Base-by-base conservation (phyloP, 2,113 vertebrate genomes). In the Haplochromis vanheusdeni region DNA sequence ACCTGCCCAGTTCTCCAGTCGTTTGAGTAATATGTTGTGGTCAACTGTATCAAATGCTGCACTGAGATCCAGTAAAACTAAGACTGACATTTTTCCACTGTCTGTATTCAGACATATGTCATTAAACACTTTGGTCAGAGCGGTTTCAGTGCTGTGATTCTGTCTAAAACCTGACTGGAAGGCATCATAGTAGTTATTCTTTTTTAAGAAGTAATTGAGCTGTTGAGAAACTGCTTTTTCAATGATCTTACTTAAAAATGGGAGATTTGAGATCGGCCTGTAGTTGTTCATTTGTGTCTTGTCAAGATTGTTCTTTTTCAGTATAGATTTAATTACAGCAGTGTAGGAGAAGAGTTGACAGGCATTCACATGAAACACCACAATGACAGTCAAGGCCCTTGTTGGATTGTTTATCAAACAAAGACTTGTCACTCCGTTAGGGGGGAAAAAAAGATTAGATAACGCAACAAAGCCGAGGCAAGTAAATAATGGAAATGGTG, bases 371-470 rank as follows among this genome's bases (percentile, higher is more conserved):
- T 47, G 8, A 86, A 89, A 90, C 19, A 23, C n/a, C 28, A 65
- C 88, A 86, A 45, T 87, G 86, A 92, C 90, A 90, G 86, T 83
- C 79, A 65, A 68, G 80, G 88, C 88, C 56, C 75, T 84, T 77
- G 84, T 91, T 88, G 83, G 83, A 88, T 90, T 90, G 91, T 91
- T 90, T 92, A 92, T 89, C 58, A 79, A 84, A 91, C 90, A 93
- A 92, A 92, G 70, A 89, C 82, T 79, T 88, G 85, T 91, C 92
- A 88, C 23, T 91, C 86, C 10, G 35, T 84, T 70, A 33, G 7
- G 19, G 14, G 8, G 10, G 1, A 31, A 79, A 51, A 80, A 87
- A 79, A 79, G 65, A 91, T 89, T 68, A 79, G 85, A 89, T 87
- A 83, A 91, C 90, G 26, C 88, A 70, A 81, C 75, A 83, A 65